Evolutionary conservation across 2,113 vertebrate species (phyloP), one percentile per base, ranked within the genome.

Genomic region (Acanthisitta chloris): DNA sequence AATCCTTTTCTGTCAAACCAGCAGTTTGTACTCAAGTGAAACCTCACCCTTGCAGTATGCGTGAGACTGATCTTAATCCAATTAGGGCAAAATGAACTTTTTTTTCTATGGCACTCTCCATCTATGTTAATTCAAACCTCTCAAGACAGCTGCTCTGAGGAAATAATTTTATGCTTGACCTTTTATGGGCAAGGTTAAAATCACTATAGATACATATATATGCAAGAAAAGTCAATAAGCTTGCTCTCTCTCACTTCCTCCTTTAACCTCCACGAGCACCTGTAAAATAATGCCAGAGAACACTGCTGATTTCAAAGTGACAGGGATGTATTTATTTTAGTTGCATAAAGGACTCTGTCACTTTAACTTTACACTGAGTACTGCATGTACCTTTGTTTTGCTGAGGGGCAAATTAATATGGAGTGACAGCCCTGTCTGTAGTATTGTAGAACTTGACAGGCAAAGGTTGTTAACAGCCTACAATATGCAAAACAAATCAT

Each of bases 1-100:
- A 99, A 99, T 99, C 98, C 97, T 86, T 98, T 98, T 98, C 98
- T 98, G 98, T 99, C 98, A 98, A 96, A 92, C 94, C 72, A 96
- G 96, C 97, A 98, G 86, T 96, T 95, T 97, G 94, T 71, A 97
- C 94, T 94, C 59, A 61, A 89, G 90, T 95, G 96, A 95, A 98
- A 96, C 94, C 88, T 97, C 95, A 97, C 93, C 74, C 72, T 90
- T 96, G 97, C 96, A 96, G 66, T 94, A 95, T 87, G 81, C 11
- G 62, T 95, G 86, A 94, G 94, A 96, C 74, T 86, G 86, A 87
- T 92, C 95, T 97, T 98, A 98, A 98, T 98, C 95, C 95, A 98
- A 97, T 98, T 98, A 98, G 88, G 87, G 94, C 54, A 97, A 97
- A 98, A 98, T 97, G 88, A 98, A 97, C 94, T 93, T 95, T 97